Evolutionary conservation across 1,140 invertebrate genomes (phyloP).

Genomic region (Lordiphosa stackelbergi): DNA sequence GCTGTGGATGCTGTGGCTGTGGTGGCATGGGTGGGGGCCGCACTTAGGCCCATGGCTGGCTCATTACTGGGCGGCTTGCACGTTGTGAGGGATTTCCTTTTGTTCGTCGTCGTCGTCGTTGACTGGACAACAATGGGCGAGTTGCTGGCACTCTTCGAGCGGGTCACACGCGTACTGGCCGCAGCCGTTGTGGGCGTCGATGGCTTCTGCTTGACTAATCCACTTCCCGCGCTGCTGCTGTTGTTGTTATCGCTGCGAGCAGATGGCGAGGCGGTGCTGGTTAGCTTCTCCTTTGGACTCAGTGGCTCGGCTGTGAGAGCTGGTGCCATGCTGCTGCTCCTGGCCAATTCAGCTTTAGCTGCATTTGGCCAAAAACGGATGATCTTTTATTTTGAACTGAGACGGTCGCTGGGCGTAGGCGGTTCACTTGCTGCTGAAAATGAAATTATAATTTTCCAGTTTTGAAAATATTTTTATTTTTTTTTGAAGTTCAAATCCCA

Average conservation of each 20-base stretch:
- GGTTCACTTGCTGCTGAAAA: neutral
- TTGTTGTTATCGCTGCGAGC: slow-evolving; percentile 45
- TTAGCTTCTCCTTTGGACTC: slow-evolving; percentile 72
- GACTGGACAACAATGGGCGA: slow-evolving; percentile 21
- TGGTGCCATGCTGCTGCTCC: slow-evolving; percentile 78
- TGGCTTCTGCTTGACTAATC: slow-evolving; percentile 37
- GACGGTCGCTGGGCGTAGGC: neutral
- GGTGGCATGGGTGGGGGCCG: slow-evolving; percentile 48
- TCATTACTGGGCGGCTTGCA: slow-evolving; percentile 41
- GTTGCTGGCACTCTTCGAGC: slow-evolving; percentile 41
- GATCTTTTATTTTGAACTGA: neutral
- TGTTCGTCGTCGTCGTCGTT: slow-evolving; percentile 13
- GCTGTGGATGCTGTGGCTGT: slow-evolving; percentile 14
- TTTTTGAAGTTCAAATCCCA: too few relatives aligned
- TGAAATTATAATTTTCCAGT: too few relatives aligned
- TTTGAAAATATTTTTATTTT: too few relatives aligned
- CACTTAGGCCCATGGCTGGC: slow-evolving; percentile 63
- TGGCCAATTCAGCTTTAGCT: slow-evolving; percentile 31
- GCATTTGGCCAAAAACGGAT: slow-evolving; percentile 16
- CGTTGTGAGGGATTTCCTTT: slow-evolving; percentile 26
- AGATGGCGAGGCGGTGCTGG: slow-evolving; percentile 56
- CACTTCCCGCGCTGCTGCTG: slow-evolving; percentile 5
- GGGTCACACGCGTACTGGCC: slow-evolving; percentile 58
- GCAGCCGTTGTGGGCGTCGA: slow-evolving; percentile 30
- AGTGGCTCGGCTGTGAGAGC: slow-evolving; percentile 79